phyloP scores from a whole-genome alignment of 2,797 vertebrate genomes.

The Halcyon chelicuti region DNA sequence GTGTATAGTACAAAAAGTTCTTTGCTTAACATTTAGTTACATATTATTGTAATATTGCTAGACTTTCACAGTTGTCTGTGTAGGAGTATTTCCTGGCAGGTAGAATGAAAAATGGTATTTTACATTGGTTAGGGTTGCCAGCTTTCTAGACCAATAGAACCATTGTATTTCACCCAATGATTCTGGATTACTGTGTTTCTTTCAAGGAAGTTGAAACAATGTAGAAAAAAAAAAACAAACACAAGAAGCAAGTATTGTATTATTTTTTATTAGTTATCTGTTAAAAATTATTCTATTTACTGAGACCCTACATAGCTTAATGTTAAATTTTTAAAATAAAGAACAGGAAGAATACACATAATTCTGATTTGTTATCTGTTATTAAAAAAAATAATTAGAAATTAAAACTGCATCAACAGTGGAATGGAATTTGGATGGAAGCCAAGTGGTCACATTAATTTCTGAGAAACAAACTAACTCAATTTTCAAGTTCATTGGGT shows the following conservation, averaged over 20 bases:
- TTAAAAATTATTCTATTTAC: neutral
- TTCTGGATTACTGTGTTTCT: neutral
- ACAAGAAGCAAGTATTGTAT: neutral
- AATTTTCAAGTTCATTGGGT: slow-evolving; percentile 62
- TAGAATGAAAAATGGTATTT: neutral
- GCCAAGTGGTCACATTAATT: slow-evolving; percentile 6
- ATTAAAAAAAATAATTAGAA: neutral
- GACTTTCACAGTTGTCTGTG: neutral
- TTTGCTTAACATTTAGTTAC: neutral
- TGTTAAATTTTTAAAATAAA: neutral
- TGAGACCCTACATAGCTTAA: neutral
- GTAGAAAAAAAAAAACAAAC: neutral
- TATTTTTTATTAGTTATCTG: neutral
- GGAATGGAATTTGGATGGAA: slow-evolving; percentile 18
- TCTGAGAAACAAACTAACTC: slow-evolving; percentile 4
- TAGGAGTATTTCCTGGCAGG: neutral
- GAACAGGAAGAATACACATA: neutral
- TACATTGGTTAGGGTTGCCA: neutral
- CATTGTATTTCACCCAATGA: neutral
- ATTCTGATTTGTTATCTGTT: neutral
- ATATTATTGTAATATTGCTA: neutral
- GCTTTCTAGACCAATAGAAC: neutral
- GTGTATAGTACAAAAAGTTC: neutral
- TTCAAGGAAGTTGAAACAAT: neutral
- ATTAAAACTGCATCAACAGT: neutral